Evolutionary conservation across 2,797 vertebrate species (phyloP).

Genomic region (Gadopsis marmoratus): DNA sequence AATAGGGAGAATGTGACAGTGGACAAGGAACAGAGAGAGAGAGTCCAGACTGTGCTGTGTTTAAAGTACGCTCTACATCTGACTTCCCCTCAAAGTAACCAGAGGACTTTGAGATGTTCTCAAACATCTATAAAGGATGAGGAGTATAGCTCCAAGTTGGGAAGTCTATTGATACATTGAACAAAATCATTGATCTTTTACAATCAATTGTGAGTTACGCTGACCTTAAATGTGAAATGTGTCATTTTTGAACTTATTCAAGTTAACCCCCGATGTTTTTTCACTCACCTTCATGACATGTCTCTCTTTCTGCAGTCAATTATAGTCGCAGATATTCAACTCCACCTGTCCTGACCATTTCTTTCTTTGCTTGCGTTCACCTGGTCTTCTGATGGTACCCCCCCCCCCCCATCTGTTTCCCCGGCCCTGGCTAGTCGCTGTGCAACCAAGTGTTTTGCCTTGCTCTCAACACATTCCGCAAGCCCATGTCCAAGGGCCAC

Average conservation of each 20-base stretch:
- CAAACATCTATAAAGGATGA: conserved; percentile 25
- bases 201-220: not conserved
- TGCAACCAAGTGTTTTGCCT: conserved; percentile 83
- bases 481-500: conserved; percentile 78
- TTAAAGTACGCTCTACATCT: conserved; percentile 46
- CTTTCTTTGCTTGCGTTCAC: conserved; percentile 13
- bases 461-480: conserved; percentile 82
- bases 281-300: too few species aligned
- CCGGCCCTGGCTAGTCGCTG: conserved; percentile 75
- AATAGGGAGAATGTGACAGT: conserved; percentile 51
- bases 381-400: conserved; percentile 46
- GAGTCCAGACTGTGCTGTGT: conserved; percentile 41
- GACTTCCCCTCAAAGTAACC: conserved; percentile 60
- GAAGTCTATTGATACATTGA: not conserved
- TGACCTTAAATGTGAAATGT: not conserved
- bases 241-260: too few species aligned
- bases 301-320: too few species aligned
- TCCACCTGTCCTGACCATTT: conserved; percentile 17
- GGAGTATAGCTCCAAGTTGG: not conserved
- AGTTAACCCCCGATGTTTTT: not conserved
- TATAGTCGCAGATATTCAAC: not conserved
- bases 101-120: conserved; percentile 27
- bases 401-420: conserved; percentile 48
- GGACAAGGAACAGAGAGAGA: conserved; percentile 39
- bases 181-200: not conserved